Evolutionary conservation across 2,888 invertebrate species (phyloP).

Genomic region (Drosophila bunnanda): DNA sequence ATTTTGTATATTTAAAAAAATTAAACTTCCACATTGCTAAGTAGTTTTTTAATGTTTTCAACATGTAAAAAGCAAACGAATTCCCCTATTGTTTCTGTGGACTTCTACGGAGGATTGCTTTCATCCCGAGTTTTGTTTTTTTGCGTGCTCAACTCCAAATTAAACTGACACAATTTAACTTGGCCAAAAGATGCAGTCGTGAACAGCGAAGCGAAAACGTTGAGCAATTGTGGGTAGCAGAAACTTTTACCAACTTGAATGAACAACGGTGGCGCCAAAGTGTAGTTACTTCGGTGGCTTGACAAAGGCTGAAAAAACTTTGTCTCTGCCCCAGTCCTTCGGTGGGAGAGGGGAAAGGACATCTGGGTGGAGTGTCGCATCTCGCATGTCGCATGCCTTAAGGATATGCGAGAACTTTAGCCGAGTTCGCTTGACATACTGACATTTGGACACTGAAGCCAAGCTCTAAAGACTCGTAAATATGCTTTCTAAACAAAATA

Average conservation of each 20-base stretch:
- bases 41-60: not conserved
- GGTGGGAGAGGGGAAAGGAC: not conserved
- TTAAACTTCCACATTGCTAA: not conserved
- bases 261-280: slow-evolving; percentile 28
- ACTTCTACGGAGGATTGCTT: not conserved
- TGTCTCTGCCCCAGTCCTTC: slow-evolving; percentile 2
- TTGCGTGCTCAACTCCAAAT: slow-evolving; percentile 14
- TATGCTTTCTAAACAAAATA: not conserved
- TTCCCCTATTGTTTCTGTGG: not conserved
- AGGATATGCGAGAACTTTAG: slow-evolving; percentile 54
- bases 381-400: slow-evolving; percentile 45
- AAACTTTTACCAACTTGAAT: slow-evolving; percentile 42
- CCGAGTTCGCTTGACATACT: slow-evolving; percentile 16
- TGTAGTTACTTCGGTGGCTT: slow-evolving; percentile 38
- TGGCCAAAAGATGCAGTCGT: slow-evolving; percentile 35
- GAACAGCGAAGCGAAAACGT: slow-evolving; percentile 22
- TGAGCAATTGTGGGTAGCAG: slow-evolving; percentile 20
- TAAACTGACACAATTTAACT: slow-evolving; percentile 46
- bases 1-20: not conserved
- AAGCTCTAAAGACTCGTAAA: not conserved
- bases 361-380: slow-evolving; percentile 1
- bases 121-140: not conserved
- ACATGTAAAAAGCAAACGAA: not conserved
- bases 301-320: slow-evolving; percentile 29
- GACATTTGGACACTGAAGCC: slow-evolving; percentile 18